These are phyloP conservation scores for Polyploca ridens DNA, from an alignment of 2,888 invertebrate genomes.

Conservation along the genomic window DNA sequence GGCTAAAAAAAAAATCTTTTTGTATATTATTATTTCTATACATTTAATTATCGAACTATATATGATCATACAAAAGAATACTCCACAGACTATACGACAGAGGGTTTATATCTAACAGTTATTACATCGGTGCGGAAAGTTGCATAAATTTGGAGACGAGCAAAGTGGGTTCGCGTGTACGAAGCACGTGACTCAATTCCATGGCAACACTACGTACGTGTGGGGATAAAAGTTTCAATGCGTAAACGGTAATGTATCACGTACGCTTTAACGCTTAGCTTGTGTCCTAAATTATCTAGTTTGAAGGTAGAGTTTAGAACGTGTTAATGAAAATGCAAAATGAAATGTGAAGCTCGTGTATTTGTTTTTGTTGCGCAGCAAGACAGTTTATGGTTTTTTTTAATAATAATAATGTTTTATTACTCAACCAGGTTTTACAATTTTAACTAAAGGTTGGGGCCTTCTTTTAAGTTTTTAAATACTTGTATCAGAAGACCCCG, in stretches of 20 bases:
- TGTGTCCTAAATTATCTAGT: conserved; percentile 10
- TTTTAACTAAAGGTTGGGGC: too few relatives aligned
- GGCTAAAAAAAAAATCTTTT: too few relatives aligned
- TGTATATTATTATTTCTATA: too few relatives aligned
- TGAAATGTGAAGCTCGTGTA: background rate
- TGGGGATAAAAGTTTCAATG: conserved; percentile 34
- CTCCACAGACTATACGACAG: conserved; percentile 16
- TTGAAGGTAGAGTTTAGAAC: background rate
- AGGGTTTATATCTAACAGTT: conserved; percentile 40
- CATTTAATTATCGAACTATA: too few relatives aligned
- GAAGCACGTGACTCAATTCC: conserved; percentile 68
- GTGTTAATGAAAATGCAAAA: conserved; percentile 1
- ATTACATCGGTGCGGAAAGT: conserved; percentile 47
- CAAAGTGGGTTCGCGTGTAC: conserved; percentile 73
- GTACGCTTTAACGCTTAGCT: conserved; percentile 34
- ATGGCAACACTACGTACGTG: conserved; percentile 42
- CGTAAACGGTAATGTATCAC: conserved; percentile 34
- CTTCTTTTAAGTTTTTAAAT: too few relatives aligned
- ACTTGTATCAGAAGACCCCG: too few relatives aligned
- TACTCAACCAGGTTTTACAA: too few relatives aligned
- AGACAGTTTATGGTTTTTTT: too few relatives aligned
- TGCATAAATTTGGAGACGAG: conserved; percentile 72
- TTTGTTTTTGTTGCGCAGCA: background rate
- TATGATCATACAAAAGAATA: background rate
- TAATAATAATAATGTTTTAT: too few relatives aligned